Percentiles rank a stretch among this genome's conserved stretches.
Conservation (phyloP, 2,113 vertebrate species). For the Brachyhypopomus occidentalis region DNA sequence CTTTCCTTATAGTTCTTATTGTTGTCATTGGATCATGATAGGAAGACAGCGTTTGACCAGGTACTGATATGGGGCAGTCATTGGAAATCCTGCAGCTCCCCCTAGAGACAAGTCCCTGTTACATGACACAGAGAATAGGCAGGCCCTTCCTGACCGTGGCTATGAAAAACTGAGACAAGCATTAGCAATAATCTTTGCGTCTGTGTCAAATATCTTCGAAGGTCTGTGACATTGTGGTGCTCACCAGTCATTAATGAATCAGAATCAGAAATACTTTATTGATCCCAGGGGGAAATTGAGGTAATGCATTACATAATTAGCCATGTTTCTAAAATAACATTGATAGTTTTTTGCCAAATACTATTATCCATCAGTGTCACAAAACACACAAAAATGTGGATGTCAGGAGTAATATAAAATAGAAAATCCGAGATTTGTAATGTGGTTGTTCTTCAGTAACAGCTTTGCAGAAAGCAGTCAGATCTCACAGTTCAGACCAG, state of each 20-base stretch:
- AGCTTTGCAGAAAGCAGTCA: not conserved
- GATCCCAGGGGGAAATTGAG: too few species aligned
- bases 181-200: not conserved
- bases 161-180: slow-evolving; percentile 38
- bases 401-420: slow-evolving; percentile 59
- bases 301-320: slow-evolving; percentile 63
- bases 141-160: not conserved
- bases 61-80: slow-evolving; percentile 1
- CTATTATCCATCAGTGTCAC: slow-evolving; percentile 49
- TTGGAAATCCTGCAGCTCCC: slow-evolving; percentile 72
- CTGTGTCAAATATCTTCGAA: slow-evolving; percentile 50
- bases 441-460: slow-evolving; percentile 54
- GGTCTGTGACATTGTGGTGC: slow-evolving; percentile 16
- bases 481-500: not conserved
- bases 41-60: not conserved
- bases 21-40: not conserved
- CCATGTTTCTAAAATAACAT: slow-evolving; percentile 67
- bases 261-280: too few species aligned
- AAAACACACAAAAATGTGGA: slow-evolving; percentile 64
- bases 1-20: not conserved
- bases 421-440: slow-evolving; percentile 62
- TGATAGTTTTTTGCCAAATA: slow-evolving; percentile 51
- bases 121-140: too few species aligned
- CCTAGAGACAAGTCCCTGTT: slow-evolving; percentile 50
- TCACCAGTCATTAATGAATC: slow-evolving; percentile 53